Evolutionary conservation across 2,797 vertebrate species (phyloP).

Genomic region (Squalus acanthias): DNA sequence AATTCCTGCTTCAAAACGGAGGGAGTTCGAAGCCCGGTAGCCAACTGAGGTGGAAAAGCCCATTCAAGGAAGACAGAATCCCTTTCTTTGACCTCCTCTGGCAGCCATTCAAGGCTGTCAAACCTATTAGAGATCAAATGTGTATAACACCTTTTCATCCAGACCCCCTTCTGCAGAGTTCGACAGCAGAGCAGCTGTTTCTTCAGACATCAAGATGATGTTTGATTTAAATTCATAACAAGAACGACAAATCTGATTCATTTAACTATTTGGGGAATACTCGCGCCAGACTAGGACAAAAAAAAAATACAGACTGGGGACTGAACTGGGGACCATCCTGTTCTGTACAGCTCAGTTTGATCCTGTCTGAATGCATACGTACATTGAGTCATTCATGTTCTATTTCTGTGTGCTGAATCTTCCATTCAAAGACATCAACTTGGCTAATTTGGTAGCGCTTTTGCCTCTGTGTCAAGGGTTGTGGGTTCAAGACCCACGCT

Average conservation of each 20-base stretch:
- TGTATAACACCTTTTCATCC: background rate
- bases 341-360: background rate
- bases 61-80: background rate
- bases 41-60: background rate
- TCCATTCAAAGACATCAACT: background rate
- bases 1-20: background rate
- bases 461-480: background rate
- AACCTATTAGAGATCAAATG: background rate
- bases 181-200: background rate
- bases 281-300: background rate
- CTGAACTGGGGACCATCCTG: background rate
- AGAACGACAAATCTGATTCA: background rate
- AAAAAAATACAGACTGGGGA: background rate
- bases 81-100: background rate
- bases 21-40: background rate
- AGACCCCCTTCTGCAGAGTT: background rate
- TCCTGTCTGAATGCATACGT: background rate
- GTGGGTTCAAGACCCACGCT: background rate
- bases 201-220: background rate
- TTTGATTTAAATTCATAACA: background rate
- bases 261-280: background rate
- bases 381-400: background rate
- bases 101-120: background rate
- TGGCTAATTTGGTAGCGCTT: background rate
- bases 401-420: background rate